phyloP scores from a whole-genome alignment of 2,797 vertebrate species.

The Parauchenoglanis punctatus region DNA sequence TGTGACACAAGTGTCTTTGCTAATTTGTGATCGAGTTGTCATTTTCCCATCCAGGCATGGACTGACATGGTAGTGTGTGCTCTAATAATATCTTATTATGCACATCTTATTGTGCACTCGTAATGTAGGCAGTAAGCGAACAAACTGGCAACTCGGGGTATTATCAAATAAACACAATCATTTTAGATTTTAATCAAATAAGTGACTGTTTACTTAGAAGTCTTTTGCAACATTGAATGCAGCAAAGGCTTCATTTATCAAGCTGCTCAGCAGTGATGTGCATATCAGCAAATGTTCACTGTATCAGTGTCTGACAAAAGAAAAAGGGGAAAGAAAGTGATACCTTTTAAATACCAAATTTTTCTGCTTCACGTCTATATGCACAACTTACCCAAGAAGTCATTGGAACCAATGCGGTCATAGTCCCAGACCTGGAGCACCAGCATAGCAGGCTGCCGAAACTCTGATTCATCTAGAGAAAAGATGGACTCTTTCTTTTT shows the following conservation, averaged over 20 bases:
- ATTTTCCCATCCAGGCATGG: not conserved
- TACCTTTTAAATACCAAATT: not conserved
- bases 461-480: constrained; percentile 87
- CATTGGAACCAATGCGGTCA: constrained; percentile 87
- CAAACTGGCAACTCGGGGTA: not conserved
- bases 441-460: constrained; percentile 85
- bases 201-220: not conserved
- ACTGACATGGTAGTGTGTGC: not conserved
- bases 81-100: not conserved
- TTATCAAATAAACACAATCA: not conserved
- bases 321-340: not conserved
- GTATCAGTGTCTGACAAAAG: not conserved
- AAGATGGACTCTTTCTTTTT: constrained; percentile 89
- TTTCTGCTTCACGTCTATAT: not conserved
- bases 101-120: not conserved
- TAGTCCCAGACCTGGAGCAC: constrained; percentile 95
- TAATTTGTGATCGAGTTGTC: not conserved
- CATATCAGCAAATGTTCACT: not conserved
- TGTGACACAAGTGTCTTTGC: too few relatives aligned
- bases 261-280: not conserved
- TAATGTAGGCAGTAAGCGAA: not conserved
- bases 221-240: not conserved
- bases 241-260: not conserved
- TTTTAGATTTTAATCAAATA: constrained; percentile 6
- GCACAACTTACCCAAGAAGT: constrained; percentile 85